Evolutionary conservation across 2,113 vertebrate species (phyloP).

Genomic region (Opisthocomus hoazin): DNA sequence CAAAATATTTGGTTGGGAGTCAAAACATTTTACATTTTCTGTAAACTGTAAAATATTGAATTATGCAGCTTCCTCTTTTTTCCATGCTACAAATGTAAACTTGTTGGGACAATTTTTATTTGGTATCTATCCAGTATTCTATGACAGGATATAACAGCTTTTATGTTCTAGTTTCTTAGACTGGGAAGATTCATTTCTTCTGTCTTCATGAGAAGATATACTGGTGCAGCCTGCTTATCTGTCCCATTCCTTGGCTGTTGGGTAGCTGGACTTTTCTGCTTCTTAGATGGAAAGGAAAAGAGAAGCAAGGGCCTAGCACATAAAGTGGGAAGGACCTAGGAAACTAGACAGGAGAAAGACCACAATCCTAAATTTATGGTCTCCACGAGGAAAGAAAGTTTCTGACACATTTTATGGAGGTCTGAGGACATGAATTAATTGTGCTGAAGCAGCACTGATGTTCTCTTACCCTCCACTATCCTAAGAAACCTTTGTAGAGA

Average conservation of each 20-base stretch:
- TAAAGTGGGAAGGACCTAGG: not conserved
- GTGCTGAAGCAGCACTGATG: not conserved
- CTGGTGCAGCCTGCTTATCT: not conserved
- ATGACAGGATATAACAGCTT: not conserved
- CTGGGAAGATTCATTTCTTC: not conserved
- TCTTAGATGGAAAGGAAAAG: not conserved
- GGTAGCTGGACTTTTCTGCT: not conserved
- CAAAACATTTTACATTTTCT: conserved; percentile 48
- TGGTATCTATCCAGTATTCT: not conserved
- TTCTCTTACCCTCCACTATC: not conserved
- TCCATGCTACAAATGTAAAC: not conserved
- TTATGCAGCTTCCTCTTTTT: conserved; percentile 21
- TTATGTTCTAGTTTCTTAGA: not conserved
- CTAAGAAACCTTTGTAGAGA: not conserved
- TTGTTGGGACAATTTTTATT: not conserved
- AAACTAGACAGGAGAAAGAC: not conserved
- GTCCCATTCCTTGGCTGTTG: not conserved
- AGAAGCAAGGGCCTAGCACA: not conserved
- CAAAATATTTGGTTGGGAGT: conserved; percentile 29
- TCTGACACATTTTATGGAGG: not conserved
- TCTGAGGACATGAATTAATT: not conserved
- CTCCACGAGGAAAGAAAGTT: not conserved
- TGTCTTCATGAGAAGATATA: not conserved
- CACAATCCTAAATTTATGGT: not conserved
- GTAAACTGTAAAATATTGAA: conserved; percentile 53